Base-by-base conservation (phyloP, 1,140 invertebrate species). In the Heliconius himera region DNA sequence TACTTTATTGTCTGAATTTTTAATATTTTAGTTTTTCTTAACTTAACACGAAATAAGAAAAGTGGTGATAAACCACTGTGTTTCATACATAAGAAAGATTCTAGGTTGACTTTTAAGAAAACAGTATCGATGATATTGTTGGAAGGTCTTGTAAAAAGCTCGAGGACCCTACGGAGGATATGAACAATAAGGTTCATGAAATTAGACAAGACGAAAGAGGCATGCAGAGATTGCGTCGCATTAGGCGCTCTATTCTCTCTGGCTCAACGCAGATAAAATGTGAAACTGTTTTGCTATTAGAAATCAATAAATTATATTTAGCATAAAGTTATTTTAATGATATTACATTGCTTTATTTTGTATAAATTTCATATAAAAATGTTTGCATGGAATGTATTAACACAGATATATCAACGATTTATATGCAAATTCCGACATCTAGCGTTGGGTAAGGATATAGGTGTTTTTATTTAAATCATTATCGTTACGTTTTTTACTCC, bases 221-320 rank as follows among this genome's bases (percentile, higher is more conserved):
- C 41, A 41, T 41, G 9, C 38, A 41, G 11, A 11, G 38, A 41
- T 9, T 41, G 9, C 11, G 11, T 11, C 4, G 3, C 4, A n/a
- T 54, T 54, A n/a, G 6, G 20, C 41, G 51, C 20, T 6, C 18
- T 20, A 56, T 51, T 56, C n/a, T 56, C 8, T 56, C 8, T 56
- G 54, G 20, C 54, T 56, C 11, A 18, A 18, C 54, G 0, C 8
- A 9, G 6, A 56, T 9, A 51, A 51, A 51, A 51, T 16, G 18
- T 51, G 18, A 51, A 51, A 20, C 49, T 46, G 41, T 5, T 46
- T 46, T 26, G 8, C 54, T 60, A 60, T 60, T 60, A n/a, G 9
- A 60, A 60, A 60, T 60, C 54, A 60, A 60, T 60, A 60, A 60
- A 60, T 60, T 60, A 60, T 60, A 60, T 60, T 60, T 11, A 66